These are phyloP conservation scores for Halictus quadricinctus DNA, from an alignment of 2,888 invertebrate species.

Conservation along the genomic window DNA sequence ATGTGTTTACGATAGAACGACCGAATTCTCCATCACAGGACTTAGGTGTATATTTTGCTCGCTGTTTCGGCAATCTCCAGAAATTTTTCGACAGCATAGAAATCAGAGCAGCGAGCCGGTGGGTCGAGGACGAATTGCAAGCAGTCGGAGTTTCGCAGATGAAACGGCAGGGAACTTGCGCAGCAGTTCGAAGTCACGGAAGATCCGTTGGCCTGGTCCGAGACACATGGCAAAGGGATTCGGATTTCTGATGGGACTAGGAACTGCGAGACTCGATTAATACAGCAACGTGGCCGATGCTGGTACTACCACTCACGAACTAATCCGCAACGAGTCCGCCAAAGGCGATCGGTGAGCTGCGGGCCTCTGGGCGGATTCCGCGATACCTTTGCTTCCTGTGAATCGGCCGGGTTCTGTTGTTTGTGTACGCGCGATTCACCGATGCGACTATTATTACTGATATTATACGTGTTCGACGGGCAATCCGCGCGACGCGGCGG, in stretches of 20 bases:
- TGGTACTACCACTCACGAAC: not conserved
- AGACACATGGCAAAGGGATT: not conserved
- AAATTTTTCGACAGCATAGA: not conserved
- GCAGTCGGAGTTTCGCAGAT: not conserved
- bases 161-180: not conserved
- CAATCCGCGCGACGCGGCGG: conserved; percentile 19
- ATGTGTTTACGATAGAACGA: no score
- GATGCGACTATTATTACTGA: conserved; percentile 44
- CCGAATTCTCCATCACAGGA: no score
- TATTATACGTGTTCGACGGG: conserved; percentile 42
- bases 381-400: conserved; percentile 7
- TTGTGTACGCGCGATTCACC: conserved; percentile 45
- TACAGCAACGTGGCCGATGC: not conserved
- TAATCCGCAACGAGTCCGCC: not conserved
- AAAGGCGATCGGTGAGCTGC: not conserved
- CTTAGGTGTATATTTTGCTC: not conserved
- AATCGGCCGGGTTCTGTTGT: conserved; percentile 29
- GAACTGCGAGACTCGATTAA: not conserved
- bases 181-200: not conserved
- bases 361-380: not conserved
- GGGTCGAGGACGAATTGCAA: not conserved
- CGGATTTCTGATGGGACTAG: not conserved
- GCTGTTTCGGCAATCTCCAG: not conserved
- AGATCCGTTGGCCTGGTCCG: not conserved
- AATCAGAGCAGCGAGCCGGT: not conserved